Evolutionary conservation across 1,140 invertebrate genomes (phyloP).

Genomic region (Chrysomallon squamiferum): DNA sequence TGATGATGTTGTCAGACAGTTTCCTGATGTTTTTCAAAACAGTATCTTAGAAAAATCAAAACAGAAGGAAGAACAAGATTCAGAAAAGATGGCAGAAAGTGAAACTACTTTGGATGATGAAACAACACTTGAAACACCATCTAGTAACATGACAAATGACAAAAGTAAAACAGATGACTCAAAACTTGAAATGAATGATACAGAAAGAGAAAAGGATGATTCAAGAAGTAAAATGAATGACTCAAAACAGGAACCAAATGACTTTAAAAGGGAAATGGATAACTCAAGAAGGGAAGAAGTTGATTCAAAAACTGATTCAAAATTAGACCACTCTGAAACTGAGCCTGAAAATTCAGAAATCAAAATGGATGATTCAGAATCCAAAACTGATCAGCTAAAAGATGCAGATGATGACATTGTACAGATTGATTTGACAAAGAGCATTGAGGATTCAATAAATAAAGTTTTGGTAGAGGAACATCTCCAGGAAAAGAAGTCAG

Average conservation of each 20-base stretch:
- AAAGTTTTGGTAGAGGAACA: background rate
- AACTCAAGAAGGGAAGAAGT: background rate
- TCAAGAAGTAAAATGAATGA: background rate
- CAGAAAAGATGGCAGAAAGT: background rate
- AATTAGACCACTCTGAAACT: background rate
- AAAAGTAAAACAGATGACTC: background rate
- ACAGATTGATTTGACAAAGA: background rate
- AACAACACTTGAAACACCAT: too few relatives aligned
- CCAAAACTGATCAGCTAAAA: background rate
- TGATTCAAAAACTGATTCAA: too few relatives aligned
- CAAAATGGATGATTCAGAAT: background rate
- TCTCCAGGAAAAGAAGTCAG: background rate
- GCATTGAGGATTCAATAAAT: background rate
- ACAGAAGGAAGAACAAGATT: background rate
- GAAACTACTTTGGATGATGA: too few relatives aligned
- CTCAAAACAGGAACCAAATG: background rate
- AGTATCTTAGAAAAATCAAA: background rate
- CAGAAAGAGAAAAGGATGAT: background rate
- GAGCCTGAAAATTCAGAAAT: background rate
- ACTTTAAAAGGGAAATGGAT: background rate
- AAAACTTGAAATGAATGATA: background rate
- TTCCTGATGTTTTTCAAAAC: conserved; percentile 20
- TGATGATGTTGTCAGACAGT: conserved; percentile 21
- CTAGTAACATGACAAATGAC: background rate
- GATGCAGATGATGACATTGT: background rate